phyloP scores from a whole-genome alignment of 2,113 vertebrate genomes.

The Hyaena hyaena region DNA sequence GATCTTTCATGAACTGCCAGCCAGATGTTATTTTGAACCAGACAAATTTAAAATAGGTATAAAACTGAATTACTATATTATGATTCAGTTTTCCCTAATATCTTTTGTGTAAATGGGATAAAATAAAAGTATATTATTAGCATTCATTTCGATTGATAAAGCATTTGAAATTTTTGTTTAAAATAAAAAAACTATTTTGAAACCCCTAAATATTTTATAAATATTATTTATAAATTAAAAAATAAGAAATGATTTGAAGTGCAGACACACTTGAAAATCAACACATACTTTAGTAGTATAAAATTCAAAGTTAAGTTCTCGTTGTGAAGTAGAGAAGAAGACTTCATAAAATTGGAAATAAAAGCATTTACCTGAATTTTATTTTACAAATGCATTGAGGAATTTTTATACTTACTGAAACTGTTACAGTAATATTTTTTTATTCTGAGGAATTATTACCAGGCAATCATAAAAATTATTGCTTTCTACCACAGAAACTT shows the following conservation, averaged over 20 bases:
- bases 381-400: background rate
- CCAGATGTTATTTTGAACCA: background rate
- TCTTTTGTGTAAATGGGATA: background rate
- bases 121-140: constrained; percentile 7
- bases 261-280: background rate
- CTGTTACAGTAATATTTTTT: background rate
- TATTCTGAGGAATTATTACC: background rate
- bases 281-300: background rate
- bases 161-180: background rate
- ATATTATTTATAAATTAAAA: background rate
- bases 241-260: background rate
- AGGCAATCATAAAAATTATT: background rate
- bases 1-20: background rate
- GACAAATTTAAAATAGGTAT: background rate
- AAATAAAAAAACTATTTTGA: background rate
- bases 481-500: background rate
- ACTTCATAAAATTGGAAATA: constrained; percentile 29
- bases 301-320: background rate
- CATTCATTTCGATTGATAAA: background rate
- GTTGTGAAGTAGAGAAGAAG: background rate
- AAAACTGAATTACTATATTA: background rate
- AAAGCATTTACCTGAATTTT: background rate
- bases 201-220: background rate
- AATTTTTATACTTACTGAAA: background rate
- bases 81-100: background rate